Evolutionary conservation across 2,888 invertebrate species (phyloP), one percentile per base, ranked within the genome.

Genomic region (Xestia ashworthii): DNA sequence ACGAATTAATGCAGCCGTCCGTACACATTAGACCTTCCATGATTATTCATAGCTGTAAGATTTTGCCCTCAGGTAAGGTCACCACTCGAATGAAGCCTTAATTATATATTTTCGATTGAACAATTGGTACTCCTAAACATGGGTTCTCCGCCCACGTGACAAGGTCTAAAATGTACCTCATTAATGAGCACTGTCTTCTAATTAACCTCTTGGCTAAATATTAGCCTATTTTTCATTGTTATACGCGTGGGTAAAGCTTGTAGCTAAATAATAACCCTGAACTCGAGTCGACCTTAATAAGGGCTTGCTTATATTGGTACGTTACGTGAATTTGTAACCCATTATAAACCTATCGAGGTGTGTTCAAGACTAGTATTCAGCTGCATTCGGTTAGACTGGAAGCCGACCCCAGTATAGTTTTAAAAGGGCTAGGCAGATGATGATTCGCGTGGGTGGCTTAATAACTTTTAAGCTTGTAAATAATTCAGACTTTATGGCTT

Each of bases 111-210:
- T 74, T 60, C 5, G 41, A 60, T 75, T 76, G 55, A 60, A 74
- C 70, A 53, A 80, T 67, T 50, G 2, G 14, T n/a, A 55, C 44
- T 53, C 44, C n/a, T 12, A 32, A 75, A n/a, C 5, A 32, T n/a
- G 41, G 25, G 1, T 14, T 22, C 19, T n/a, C 16, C 5, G 19
- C 55, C 46, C 38, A 65, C 55, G 14, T 38, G n/a, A 46, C 8
- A 8, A 41, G 3, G 25, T 46, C 11, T 0, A 77, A 46, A 65
- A 70, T 58, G 44, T 58, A 71, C 9, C 67, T 81, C 44, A 66
- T 81, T 69, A 81, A 41, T n/a, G 38, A 55, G 19, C 41, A 81
- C 81, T 72, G 71, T 81, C 46, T 58, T 67, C 12, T 74, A 68
- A 71, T 74, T 81, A 58, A 71, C 4, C 22, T 53, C 44, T 22